Conservation (phyloP, 2,113 vertebrate genomes). For the Eublepharis macularius region DNA sequence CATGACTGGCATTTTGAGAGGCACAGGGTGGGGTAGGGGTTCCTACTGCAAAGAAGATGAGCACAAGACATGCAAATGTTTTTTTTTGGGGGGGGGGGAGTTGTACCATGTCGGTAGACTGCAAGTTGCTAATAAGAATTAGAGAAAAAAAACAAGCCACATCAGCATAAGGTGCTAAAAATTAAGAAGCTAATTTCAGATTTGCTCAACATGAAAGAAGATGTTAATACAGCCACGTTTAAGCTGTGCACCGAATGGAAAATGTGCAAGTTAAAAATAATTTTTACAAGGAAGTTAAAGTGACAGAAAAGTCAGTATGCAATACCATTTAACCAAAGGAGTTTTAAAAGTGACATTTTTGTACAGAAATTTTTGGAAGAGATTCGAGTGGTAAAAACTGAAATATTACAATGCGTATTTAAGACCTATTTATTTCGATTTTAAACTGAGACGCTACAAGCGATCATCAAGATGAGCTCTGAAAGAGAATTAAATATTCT, state of each 20-base stretch:
- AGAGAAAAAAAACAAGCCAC: not conserved
- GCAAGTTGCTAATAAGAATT: not conserved
- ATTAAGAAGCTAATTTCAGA: not conserved
- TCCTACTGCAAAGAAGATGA: not conserved
- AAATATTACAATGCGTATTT: conserved; percentile 17
- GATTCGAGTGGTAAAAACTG: conserved; percentile 3
- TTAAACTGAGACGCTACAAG: conserved; percentile 15
- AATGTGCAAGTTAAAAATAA: conserved; percentile 13
- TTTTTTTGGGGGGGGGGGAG: not conserved
- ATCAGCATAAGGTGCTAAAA: conserved; percentile 8
- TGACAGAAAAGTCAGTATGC: not conserved
- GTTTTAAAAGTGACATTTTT: conserved; percentile 1
- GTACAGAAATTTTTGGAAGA: not conserved
- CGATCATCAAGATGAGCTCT: not conserved
- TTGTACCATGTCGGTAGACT: not conserved
- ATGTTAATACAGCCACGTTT: not conserved
- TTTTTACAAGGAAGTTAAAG: conserved; percentile 6
- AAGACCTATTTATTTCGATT: conserved; percentile 15
- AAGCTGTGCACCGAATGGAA: not conserved
- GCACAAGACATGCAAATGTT: not conserved
- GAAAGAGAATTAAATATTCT: conserved; percentile 7
- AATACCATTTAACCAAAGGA: not conserved
- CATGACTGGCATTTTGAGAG: not conserved
- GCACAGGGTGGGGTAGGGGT: too few species aligned
- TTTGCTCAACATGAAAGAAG: conserved; percentile 11